These are phyloP conservation scores for Tyto alba DNA, from an alignment of 2,113 vertebrate species.

Conservation along the genomic window DNA sequence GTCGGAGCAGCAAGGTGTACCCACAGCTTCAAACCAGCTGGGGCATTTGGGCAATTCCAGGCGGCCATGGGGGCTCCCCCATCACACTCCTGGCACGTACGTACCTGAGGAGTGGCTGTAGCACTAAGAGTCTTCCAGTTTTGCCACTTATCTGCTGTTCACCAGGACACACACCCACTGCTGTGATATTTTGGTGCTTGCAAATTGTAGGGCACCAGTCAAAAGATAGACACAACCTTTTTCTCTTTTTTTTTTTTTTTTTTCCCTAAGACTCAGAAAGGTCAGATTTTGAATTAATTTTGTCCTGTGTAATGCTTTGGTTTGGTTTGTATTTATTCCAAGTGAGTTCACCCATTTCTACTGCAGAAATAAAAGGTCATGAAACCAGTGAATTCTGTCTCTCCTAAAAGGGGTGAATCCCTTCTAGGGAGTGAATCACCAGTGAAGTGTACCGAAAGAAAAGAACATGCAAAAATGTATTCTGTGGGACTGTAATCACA, in stretches of 20 bases:
- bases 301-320: background rate
- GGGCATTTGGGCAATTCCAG: no score
- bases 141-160: background rate
- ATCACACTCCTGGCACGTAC: accelerated
- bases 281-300: background rate
- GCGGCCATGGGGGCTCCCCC: background rate
- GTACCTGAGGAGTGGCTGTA: accelerated
- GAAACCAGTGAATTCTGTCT: background rate
- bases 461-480: background rate
- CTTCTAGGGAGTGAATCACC: background rate
- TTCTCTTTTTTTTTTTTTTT: no score
- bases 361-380: background rate
- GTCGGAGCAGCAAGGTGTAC: accelerated
- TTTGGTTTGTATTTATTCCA: background rate
- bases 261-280: background rate
- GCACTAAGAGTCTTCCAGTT: background rate
- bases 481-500: background rate
- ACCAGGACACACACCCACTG: background rate
- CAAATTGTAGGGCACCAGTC: background rate
- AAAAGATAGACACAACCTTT: background rate
- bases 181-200: background rate
- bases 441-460: background rate
- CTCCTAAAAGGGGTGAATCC: background rate
- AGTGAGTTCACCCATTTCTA: constrained; percentile 3
- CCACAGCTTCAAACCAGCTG: background rate